Percentiles rank a stretch among this genome's conserved stretches.
phyloP scores from a whole-genome alignment of 2,888 invertebrate genomes.

The Molanna angustata region DNA sequence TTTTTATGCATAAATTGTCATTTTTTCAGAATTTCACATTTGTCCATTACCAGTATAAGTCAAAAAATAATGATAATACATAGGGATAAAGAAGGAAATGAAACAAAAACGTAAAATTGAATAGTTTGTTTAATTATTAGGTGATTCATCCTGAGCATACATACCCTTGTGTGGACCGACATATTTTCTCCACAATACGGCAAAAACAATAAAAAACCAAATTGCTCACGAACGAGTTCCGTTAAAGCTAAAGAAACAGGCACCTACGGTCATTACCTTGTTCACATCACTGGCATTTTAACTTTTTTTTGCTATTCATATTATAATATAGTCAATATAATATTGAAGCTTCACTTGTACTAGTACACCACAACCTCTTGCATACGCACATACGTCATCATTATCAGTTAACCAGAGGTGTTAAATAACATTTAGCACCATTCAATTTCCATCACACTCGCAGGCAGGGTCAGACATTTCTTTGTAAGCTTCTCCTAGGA shows the following conservation, averaged over 20 bases:
- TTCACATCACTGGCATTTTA: conserved; percentile 29
- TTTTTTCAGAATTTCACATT: no score
- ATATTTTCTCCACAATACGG: conserved; percentile 10
- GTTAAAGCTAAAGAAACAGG: conserved; percentile 32
- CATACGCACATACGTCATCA: no score
- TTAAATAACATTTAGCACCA: conserved; percentile 12
- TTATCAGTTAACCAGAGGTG: no score
- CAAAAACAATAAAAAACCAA: conserved; percentile 24
- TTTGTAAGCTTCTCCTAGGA: background rate
- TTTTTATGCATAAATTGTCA: no score
- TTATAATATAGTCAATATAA: no score
- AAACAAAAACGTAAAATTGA: conserved; percentile 18
- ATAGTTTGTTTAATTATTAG: conserved; percentile 20
- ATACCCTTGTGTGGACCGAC: conserved; percentile 5
- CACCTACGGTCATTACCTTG: conserved; percentile 32
- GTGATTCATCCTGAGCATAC: conserved; percentile 10
- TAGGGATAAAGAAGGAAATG: conserved; percentile 5
- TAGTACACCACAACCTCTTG: no score
- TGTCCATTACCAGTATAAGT: no score
- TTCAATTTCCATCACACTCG: background rate
- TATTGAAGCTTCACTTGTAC: no score
- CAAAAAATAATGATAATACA: no score
- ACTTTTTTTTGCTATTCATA: no score
- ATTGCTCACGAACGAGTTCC: conserved; percentile 25
- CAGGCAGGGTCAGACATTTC: background rate